Percentiles rank a stretch among this genome's conserved stretches.
These are phyloP conservation scores for Perccottus glenii DNA, from an alignment of 2,113 vertebrate genomes.

Conservation along the genomic window DNA sequence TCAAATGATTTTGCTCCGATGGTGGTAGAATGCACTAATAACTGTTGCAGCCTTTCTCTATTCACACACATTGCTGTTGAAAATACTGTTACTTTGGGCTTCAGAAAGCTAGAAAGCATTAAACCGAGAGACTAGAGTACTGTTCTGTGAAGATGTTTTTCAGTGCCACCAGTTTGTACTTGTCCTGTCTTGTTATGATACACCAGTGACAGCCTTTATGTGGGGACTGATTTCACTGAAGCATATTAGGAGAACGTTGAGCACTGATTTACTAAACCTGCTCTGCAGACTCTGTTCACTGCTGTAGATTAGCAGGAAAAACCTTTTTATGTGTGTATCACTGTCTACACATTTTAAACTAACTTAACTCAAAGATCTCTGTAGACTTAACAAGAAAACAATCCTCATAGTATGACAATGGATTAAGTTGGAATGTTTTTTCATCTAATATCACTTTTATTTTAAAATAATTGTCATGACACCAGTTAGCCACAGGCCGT, in stretches of 20 bases:
- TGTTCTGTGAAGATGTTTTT: not conserved
- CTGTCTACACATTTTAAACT: too few relatives aligned
- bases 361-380: too few relatives aligned
- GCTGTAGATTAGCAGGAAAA: not conserved
- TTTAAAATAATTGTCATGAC: too few relatives aligned
- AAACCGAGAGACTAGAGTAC: too few relatives aligned
- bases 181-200: conserved; percentile 24
- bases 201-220: conserved; percentile 1
- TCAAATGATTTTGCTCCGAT: not conserved
- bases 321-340: too few relatives aligned
- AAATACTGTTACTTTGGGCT: too few relatives aligned
- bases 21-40: conserved; percentile 22
- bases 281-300: not conserved
- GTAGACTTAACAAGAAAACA: too few relatives aligned
- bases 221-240: not conserved
- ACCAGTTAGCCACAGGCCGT: too few relatives aligned
- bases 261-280: conserved; percentile 16
- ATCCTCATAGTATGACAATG: too few relatives aligned
- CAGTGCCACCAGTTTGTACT: not conserved
- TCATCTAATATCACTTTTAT: too few relatives aligned
- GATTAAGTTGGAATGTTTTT: too few relatives aligned
- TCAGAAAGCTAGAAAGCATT: too few relatives aligned
- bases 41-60: not conserved
- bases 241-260: not conserved
- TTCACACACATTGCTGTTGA: not conserved